These are phyloP conservation scores for Zoanthus gigantus DNA, from an alignment of 92 coral and sea anemone genomes.

Conservation along the genomic window DNA sequence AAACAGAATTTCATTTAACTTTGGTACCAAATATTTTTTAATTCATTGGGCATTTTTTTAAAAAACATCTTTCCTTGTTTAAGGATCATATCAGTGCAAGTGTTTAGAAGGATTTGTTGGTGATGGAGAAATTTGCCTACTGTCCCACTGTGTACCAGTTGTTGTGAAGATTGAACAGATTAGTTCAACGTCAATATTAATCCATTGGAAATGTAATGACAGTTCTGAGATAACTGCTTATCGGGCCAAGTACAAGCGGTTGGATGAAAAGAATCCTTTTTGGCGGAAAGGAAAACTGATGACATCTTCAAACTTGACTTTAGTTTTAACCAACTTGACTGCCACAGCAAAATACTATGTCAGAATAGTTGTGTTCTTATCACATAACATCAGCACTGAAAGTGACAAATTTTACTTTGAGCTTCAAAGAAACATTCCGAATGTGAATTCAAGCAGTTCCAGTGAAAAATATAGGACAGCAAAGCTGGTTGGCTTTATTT, in stretches of 20 bases:
- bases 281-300: constrained; percentile 9
- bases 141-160: constrained; percentile 13
- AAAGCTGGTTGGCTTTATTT: not conserved
- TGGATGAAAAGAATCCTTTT: not conserved
- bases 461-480: not conserved
- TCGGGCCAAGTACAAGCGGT: not conserved
- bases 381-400: not conserved
- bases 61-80: no score
- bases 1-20: not conserved
- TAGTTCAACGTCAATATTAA: constrained; percentile 17
- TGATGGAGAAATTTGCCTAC: constrained; percentile 54
- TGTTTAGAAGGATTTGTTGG: constrained; percentile 56
- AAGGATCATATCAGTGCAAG: constrained; percentile 58
- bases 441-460: not conserved
- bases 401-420: not conserved
- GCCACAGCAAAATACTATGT: not conserved
- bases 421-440: not conserved
- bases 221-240: constrained; percentile 12
- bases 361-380: not conserved
- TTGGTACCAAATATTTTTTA: not conserved
- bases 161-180: constrained; percentile 31
- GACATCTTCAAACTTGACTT: constrained; percentile 7
- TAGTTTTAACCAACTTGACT: constrained; percentile 2
- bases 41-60: not conserved
- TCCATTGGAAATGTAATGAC: constrained; percentile 51